Evolutionary conservation across 2,888 invertebrate genomes (phyloP), one percentile per base, ranked within the genome.

Genomic region (Leptinotarsa haldemani): DNA sequence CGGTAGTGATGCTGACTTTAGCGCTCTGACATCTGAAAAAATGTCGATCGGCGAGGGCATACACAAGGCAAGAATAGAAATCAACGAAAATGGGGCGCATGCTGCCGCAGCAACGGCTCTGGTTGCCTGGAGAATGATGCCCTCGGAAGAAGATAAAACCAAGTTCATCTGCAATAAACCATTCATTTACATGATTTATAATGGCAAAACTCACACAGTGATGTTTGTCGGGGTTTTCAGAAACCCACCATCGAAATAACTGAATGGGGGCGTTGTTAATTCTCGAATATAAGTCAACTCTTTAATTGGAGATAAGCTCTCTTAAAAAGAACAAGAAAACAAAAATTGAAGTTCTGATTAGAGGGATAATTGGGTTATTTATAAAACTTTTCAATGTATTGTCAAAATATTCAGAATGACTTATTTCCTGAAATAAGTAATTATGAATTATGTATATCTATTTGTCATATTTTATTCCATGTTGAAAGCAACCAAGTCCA

Each of bases 101-200:
- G 97, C 97, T 0, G 93, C 96, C 0, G 96, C 96, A 0, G 95
- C 96, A 2, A 95, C 96, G 0, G 94, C 94, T 0, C 87, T 96
- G 65, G 94, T 96, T 85, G 93, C 93, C 52, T 95, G 95, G 90
- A 90, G 96, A 16, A 95, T 95, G 52, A 83, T 84, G 82, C 78
- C 78, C 56, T 85, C 84, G 70, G 84, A 85, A 56, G 77, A 79
- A 0, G 94, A 95, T 22, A 89, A 94, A 25, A 89, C 91, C 0
- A 93, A 94, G 77, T 95, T 96, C 87, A 90, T 91, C 66, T 95
- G 95, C 82, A 93, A 95, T 88, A 94, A 94, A 89, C 96, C 96
- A 1, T 96, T 96, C 88, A 90, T 95, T 25, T 96, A 95, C 86
- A 86, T 95, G 67, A 91, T 96, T 78, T 95, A 93, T 83, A 94